Evolutionary conservation across 92 coral and sea anemone species (phyloP).

Genomic region (Siderastrea radians): DNA sequence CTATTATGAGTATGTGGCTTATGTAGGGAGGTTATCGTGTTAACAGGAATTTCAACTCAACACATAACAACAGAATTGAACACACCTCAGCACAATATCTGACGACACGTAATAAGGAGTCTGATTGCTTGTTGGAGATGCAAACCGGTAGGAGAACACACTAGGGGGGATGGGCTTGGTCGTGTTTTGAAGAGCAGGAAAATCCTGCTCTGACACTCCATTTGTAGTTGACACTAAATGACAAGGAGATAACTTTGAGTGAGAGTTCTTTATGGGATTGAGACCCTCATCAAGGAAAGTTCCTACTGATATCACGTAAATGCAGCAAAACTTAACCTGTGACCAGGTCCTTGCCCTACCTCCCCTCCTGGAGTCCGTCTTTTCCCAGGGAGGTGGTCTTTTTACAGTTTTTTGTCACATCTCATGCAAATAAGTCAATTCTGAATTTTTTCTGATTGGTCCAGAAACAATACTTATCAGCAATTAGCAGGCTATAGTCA

Average conservation of each 20-base stretch:
- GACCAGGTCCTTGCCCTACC: no score
- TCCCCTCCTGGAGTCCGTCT: background rate
- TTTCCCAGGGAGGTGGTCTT: background rate
- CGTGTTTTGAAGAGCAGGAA: constrained; percentile 68
- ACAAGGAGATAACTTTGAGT: background rate
- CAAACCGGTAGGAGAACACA: constrained; percentile 95
- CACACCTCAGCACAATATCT: constrained; percentile 97
- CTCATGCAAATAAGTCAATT: no score
- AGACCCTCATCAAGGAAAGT: background rate
- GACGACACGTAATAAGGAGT: constrained; percentile 98
- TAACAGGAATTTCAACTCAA: no score
- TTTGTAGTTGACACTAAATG: constrained; percentile 17
- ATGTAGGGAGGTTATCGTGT: no score
- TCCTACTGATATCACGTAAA: no score
- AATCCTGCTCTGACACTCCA: constrained; percentile 61
- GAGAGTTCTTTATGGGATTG: background rate
- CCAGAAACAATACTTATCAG: no score
- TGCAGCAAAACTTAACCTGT: no score
- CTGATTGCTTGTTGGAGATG: constrained; percentile 91
- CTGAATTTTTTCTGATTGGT: no score
- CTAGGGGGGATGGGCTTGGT: constrained; percentile 95
- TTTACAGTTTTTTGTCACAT: no score
- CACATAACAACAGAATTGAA: no score
- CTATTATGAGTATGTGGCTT: no score
- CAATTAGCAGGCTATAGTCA: no score